Conservation (phyloP, 2,113 vertebrate species). For the Haliaeetus leucogaster region DNA sequence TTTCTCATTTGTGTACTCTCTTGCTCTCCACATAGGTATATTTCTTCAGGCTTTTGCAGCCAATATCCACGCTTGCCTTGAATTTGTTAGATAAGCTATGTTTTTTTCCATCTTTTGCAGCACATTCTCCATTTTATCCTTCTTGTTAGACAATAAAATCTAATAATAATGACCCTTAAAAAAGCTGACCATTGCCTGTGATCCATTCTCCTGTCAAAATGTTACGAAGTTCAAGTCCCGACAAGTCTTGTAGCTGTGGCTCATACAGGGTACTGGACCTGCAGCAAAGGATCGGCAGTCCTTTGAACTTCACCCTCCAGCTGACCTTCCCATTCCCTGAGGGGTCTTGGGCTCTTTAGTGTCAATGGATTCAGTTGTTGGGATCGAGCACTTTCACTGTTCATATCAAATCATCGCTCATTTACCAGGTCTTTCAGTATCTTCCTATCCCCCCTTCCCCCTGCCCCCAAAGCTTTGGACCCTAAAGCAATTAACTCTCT, state of each 20-base stretch:
- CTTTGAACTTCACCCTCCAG: neutral
- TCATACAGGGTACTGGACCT: neutral
- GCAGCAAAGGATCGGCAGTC: neutral
- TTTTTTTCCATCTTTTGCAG: neutral
- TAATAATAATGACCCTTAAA: neutral
- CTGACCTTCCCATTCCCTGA: neutral
- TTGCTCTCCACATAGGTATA: neutral
- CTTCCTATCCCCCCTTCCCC: neutral
- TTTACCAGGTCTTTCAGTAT: neutral
- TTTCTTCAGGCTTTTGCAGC: neutral
- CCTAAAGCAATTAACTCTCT: neutral
- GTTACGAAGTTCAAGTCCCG: accelerated
- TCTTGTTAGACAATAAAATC: neutral
- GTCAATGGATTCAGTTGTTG: neutral
- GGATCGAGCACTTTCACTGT: neutral
- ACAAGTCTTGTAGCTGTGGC: neutral
- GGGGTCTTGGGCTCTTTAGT: neutral
- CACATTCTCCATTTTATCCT: neutral
- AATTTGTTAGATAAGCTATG: neutral
- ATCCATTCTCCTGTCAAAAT: neutral
- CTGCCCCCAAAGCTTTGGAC: neutral
- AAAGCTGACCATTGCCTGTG: neutral
- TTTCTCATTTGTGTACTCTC: neutral
- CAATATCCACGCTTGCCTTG: neutral
- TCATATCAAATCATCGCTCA: neutral